Evolutionary conservation across 2,888 invertebrate genomes (phyloP).

Genomic region (Gisinianus flammeolus): DNA sequence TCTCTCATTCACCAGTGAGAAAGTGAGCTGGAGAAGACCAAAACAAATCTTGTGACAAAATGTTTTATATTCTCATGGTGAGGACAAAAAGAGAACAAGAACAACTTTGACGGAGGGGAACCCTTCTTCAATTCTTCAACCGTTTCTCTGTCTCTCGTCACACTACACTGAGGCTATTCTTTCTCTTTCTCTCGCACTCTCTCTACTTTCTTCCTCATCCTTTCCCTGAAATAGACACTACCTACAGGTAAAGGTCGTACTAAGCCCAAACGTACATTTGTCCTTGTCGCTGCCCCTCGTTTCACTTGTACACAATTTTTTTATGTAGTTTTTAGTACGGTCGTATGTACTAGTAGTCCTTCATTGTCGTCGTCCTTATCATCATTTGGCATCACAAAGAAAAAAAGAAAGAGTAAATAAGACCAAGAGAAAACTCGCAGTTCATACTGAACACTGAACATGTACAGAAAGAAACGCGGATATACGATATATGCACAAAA

Average conservation of each 20-base stretch:
- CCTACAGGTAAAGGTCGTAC: no score
- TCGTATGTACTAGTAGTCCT: no score
- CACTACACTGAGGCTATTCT: no score
- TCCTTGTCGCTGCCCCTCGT: neutral
- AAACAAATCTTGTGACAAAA: conserved; percentile 9
- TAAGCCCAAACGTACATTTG: no score
- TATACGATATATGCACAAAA: neutral
- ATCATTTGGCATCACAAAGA: neutral
- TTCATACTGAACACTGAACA: neutral
- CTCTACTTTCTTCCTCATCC: neutral
- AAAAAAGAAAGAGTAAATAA: neutral
- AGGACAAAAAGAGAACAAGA: neutral
- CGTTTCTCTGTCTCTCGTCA: no score
- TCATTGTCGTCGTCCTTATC: neutral
- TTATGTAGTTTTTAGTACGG: no score
- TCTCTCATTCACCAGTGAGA: neutral
- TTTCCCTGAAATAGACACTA: no score
- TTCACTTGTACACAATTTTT: no score
- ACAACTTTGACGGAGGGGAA: no score
- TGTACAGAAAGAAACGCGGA: neutral
- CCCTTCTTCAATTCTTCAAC: no score
- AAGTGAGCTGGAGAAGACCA: conserved; percentile 5
- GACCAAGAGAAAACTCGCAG: neutral
- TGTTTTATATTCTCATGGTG: neutral
- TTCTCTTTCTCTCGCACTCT: neutral